A percentile compares a stretch with the other conserved stretches of the same genome.
Evolutionary conservation across 2,113 vertebrate species (phyloP).

Genomic region (Ciconia maguari): DNA sequence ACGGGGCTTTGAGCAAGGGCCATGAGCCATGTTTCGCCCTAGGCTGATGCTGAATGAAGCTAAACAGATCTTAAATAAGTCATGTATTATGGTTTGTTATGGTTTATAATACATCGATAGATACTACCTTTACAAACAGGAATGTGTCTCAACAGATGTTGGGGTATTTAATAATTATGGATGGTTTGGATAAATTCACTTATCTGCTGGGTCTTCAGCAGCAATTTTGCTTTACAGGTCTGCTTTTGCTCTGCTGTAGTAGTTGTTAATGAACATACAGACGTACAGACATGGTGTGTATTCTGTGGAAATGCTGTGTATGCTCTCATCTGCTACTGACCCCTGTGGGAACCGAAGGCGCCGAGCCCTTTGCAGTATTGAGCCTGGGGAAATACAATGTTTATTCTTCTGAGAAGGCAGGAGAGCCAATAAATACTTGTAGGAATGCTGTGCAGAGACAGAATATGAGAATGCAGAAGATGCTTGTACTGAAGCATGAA

Average conservation of each 20-base stretch:
- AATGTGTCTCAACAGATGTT: not conserved
- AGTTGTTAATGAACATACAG: fast-evolving
- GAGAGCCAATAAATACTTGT: not conserved
- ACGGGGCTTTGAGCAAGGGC: too few relatives aligned
- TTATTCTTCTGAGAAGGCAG: not conserved
- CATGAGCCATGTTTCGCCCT: fast-evolving
- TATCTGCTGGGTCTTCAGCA: not conserved
- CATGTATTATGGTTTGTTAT: not conserved
- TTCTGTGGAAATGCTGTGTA: not conserved
- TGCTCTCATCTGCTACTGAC: not conserved
- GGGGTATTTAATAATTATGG: not conserved
- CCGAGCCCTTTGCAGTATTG: fast-evolving
- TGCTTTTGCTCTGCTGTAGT: not conserved
- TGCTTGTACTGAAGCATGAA: not conserved
- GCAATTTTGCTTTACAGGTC: not conserved
- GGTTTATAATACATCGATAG: not conserved
- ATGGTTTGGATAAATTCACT: not conserved
- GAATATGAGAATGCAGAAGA: not conserved
- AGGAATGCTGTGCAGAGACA: not conserved
- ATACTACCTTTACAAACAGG: not conserved
- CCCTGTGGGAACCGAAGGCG: not conserved
- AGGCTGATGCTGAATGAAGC: too few relatives aligned
- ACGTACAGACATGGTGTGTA: fast-evolving
- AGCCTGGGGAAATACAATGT: not conserved
- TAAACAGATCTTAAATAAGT: not conserved